Evolutionary conservation across 2,113 vertebrate genomes (phyloP).

Genomic region (Dermatemys mawii): DNA sequence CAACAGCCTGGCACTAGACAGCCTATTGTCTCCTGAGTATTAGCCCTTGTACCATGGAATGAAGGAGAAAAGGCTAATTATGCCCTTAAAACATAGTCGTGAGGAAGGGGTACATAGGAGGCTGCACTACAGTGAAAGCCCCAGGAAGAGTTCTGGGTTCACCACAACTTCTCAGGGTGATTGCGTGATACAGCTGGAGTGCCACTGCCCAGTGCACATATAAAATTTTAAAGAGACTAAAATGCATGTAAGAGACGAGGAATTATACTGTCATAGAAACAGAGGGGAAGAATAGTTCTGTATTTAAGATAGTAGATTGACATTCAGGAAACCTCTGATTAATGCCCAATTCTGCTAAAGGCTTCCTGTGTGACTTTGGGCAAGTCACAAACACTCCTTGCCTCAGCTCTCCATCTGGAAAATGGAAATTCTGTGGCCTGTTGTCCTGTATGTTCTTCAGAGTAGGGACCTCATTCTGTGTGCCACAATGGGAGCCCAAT

Average conservation of each 20-base stretch:
- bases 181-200: background rate
- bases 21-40: background rate
- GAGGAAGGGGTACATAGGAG: background rate
- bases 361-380: background rate
- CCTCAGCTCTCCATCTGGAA: slow-evolving; percentile 12
- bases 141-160: background rate
- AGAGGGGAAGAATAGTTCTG: background rate
- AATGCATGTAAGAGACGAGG: background rate
- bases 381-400: background rate
- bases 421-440: background rate
- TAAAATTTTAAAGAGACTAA: background rate
- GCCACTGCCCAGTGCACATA: background rate
- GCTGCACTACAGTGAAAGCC: background rate
- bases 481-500: background rate
- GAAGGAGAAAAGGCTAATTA: background rate
- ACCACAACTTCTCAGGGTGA: background rate
- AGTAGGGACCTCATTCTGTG: background rate
- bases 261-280: background rate
- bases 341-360: background rate
- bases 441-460: background rate
- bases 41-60: background rate
- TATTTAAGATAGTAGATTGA: background rate
- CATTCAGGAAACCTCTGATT: background rate
- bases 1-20: background rate
- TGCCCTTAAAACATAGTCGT: background rate